Conservation (phyloP, 1,140 invertebrate genomes). For the Mizuhopecten yessoensis region DNA sequence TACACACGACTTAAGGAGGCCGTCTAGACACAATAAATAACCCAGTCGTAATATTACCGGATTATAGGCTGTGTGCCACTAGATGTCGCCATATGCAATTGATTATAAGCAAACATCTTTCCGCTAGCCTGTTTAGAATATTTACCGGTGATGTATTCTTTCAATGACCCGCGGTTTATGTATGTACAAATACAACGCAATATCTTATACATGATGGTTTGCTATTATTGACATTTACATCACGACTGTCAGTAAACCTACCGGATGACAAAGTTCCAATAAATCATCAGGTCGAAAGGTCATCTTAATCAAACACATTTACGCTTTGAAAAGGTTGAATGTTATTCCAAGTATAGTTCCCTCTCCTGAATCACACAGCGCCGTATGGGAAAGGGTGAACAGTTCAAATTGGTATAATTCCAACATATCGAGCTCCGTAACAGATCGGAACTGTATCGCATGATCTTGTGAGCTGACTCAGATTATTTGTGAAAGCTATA, state of each 20-base stretch:
- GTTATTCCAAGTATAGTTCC: not conserved
- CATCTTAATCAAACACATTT: not conserved
- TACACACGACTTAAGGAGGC: not conserved
- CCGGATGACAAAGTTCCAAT: conserved; percentile 1
- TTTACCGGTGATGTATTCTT: not conserved
- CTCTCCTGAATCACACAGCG: not conserved
- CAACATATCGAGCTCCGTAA: not conserved
- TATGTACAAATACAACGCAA: not conserved
- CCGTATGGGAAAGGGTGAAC: not conserved
- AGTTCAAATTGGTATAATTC: too few relatives aligned
- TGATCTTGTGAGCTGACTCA: too few relatives aligned
- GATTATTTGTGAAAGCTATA: too few relatives aligned
- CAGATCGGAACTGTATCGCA: not conserved
- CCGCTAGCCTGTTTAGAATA: not conserved
- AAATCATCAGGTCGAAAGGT: not conserved
- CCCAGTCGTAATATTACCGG: conserved; percentile 10
- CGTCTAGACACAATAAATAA: conserved; percentile 9
- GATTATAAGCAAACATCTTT: conserved; percentile 5
- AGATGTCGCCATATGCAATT: conserved; percentile 15
- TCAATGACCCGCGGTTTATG: not conserved
- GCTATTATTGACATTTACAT: not conserved
- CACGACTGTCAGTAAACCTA: not conserved
- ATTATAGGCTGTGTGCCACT: conserved; percentile 32
- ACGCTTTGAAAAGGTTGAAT: not conserved
- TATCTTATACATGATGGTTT: not conserved